Conservation (phyloP, 2,797 vertebrate genomes). For the Taeniopygia guttata region DNA sequence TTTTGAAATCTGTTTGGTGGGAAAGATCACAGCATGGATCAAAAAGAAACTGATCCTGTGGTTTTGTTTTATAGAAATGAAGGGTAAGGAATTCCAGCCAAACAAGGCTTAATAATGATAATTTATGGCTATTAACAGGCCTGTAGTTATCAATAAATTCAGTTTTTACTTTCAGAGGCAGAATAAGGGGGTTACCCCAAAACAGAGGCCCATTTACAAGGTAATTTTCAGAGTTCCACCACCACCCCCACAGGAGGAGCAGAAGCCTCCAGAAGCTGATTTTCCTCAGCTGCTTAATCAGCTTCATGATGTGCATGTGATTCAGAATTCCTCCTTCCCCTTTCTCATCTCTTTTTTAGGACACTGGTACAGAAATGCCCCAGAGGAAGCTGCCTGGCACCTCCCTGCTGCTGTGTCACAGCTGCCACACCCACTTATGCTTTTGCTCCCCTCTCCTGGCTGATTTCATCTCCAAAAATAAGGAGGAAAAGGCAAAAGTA, state of each 20-base stretch:
- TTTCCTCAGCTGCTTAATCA: not conserved
- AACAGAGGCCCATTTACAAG: not conserved
- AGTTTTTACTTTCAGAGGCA: not conserved
- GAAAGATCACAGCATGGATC: not conserved
- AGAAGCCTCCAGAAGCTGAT: not conserved
- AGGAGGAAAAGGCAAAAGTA: not conserved
- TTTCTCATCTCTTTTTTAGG: not conserved
- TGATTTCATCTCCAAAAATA: not conserved
- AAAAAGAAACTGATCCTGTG: not conserved
- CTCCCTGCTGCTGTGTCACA: not conserved
- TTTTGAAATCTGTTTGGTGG: not conserved
- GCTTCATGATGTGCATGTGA: not conserved
- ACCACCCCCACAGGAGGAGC: not conserved
- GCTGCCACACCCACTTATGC: not conserved
- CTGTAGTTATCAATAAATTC: not conserved
- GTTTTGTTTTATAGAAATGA: not conserved
- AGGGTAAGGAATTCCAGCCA: not conserved
- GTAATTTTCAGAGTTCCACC: not conserved
- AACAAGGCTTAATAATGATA: not conserved
- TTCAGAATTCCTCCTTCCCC: not conserved
- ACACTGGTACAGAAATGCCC: not conserved
- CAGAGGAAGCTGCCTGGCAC: not conserved
- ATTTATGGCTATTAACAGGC: not conserved
- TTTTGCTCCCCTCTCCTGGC: not conserved
- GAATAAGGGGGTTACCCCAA: not conserved